phyloP scores from a whole-genome alignment of 2,113 vertebrate genomes.

The Loxodonta africana region DNA sequence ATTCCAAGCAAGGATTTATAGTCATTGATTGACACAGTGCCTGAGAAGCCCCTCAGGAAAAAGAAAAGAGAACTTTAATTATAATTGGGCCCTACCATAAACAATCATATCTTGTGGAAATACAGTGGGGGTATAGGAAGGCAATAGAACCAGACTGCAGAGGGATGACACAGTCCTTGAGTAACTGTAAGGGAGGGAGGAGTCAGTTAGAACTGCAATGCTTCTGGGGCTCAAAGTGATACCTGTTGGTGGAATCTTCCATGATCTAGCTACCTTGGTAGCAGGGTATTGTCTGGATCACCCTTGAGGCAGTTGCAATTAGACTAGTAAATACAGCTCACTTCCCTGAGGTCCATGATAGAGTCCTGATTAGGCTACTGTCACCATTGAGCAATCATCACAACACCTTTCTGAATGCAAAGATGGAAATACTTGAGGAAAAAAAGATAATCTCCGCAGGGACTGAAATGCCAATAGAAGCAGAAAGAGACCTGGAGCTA shows the following conservation, averaged over 20 bases:
- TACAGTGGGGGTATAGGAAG: neutral
- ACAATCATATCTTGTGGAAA: neutral
- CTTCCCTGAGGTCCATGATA: accelerated
- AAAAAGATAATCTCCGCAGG: neutral
- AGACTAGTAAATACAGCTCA: neutral
- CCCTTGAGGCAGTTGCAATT: too few species aligned
- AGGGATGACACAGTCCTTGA: neutral
- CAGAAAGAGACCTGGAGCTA: neutral
- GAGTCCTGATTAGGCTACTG: neutral
- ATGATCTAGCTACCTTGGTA: neutral
- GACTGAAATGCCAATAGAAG: constrained; percentile 14
- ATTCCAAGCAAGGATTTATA: neutral
- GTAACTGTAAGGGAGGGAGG: neutral
- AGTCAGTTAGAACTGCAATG: neutral
- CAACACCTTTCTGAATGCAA: constrained; percentile 1
- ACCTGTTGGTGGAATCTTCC: neutral
- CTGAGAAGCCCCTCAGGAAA: neutral
- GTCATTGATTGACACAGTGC: neutral
- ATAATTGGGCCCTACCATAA: neutral
- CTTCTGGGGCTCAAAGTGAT: neutral
- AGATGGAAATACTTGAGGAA: neutral
- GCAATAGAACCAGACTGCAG: neutral
- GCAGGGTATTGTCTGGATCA: too few species aligned
- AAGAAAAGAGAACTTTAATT: neutral
- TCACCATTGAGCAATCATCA: neutral